A percentile compares a stretch with the other conserved stretches of the same genome.
phyloP scores from a whole-genome alignment of 2,113 vertebrate genomes.

The Glareola pratincola region DNA sequence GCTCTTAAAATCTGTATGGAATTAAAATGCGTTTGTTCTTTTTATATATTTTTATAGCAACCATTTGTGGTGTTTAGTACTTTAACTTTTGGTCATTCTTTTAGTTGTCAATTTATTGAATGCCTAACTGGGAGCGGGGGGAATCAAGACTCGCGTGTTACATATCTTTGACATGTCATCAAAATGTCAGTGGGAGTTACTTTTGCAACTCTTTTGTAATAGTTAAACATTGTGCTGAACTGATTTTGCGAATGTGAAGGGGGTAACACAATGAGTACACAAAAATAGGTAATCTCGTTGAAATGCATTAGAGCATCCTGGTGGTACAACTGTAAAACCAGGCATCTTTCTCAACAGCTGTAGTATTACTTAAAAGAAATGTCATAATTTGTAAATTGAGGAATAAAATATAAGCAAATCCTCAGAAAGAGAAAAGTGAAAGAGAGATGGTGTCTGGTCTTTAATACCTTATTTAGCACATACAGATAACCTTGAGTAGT shows the following conservation, averaged over 20 bases:
- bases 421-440: background rate
- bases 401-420: background rate
- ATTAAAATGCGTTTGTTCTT: background rate
- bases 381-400: background rate
- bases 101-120: background rate
- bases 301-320: background rate
- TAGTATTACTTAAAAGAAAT: background rate
- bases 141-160: rapidly evolving
- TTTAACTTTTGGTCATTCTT: background rate
- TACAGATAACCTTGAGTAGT: background rate
- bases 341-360: background rate
- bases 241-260: background rate
- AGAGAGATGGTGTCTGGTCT: background rate
- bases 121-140: background rate
- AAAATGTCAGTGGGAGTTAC: background rate
- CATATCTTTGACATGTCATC: background rate
- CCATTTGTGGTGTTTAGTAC: background rate
- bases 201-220: background rate
- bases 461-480: background rate
- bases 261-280: background rate
- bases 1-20: background rate
- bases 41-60: background rate
- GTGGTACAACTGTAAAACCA: background rate
- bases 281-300: background rate
- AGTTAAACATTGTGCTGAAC: background rate